Base-by-base conservation (phyloP, 30 jellyfish, hydroid and myxozoan genomes). In the Nemopilema nomurai region DNA sequence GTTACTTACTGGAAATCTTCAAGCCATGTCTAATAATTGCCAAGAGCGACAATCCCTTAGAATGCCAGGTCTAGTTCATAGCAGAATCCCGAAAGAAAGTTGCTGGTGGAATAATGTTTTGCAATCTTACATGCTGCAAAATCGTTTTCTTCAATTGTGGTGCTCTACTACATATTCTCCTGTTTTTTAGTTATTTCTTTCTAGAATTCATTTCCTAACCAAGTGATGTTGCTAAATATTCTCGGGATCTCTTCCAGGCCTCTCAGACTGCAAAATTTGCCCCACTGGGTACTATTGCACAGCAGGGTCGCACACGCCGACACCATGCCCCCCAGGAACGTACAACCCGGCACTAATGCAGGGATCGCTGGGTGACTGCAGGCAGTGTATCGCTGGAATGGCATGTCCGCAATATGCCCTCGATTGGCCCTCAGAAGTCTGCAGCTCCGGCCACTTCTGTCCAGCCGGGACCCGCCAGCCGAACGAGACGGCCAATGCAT, bases 361-460 rank as follows among this genome's bases (percentile, higher is more conserved):
- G 69, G 91, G 90, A 66, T 28, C 94, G 1, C 26, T 62, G 28
- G 69, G 89, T 0, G 86, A 84, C 78, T 95, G 99, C 71, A 80
- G 97, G 49, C 92, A 79, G 51, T 95, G 99, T 77, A 80, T 81
- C 9, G 93, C 99, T 90, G 99, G 99, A 33, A 85, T 90, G 97
- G 99, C 99, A 0, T 95, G 99, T 71, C 99, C 99, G 18, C 90
- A 74, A 65, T 69, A 95, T 69, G 97, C 87, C 18, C 87, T 90
- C 21, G 82, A 90, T 8, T 77, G 92, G 82, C 99, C 99, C 20
- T 69, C 97, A 17, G 97, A 32, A 41, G 76, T 67, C 1, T 95
- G 99, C 82, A 81, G 94, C 63, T 91, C 99, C 1, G 99, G 99
- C 49, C 89, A 95, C 84, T 95, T 67, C 94, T 95, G 99, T 72